These are phyloP conservation scores for Rhodinocichla rosea DNA, from an alignment of 2,113 vertebrate genomes.

Conservation along the genomic window DNA sequence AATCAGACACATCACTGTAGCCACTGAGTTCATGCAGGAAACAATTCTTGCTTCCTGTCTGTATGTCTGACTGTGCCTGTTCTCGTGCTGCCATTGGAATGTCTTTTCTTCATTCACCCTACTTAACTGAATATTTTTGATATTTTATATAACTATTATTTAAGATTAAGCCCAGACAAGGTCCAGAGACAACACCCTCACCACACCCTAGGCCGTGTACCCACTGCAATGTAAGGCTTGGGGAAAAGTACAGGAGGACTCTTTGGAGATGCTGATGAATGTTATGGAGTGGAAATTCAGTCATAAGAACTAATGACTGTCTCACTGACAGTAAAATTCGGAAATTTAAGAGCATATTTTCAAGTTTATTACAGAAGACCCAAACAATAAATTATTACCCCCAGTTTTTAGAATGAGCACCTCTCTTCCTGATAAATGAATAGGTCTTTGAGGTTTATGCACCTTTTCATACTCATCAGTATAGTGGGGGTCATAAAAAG, in stretches of 20 bases:
- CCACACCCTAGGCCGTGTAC: neutral
- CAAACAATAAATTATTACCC: conserved; percentile 60
- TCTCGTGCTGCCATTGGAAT: neutral
- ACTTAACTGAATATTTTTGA: neutral
- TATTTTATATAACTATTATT: neutral
- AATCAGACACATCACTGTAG: neutral
- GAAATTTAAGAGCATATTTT: conserved; percentile 70
- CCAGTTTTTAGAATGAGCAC: conserved; percentile 43
- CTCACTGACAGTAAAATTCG: conserved; percentile 62
- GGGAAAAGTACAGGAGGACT: neutral
- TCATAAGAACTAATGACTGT: conserved; percentile 68
- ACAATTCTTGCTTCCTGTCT: neutral
- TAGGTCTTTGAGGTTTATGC: conserved; percentile 64
- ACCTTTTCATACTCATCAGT: conserved; percentile 58
- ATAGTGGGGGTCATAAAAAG: conserved; percentile 51
- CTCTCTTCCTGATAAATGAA: conserved; percentile 63
- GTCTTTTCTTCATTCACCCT: neutral
- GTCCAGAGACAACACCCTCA: neutral
- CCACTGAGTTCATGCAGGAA: neutral
- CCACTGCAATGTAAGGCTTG: neutral
- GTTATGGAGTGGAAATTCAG: conserved; percentile 52
- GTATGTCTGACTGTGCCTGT: neutral
- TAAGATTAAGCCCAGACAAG: neutral
- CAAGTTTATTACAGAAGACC: conserved; percentile 61
- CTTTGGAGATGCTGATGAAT: conserved; percentile 45